Evolutionary conservation across 2,888 invertebrate species (phyloP).

Genomic region (Corythucha ciliata): DNA sequence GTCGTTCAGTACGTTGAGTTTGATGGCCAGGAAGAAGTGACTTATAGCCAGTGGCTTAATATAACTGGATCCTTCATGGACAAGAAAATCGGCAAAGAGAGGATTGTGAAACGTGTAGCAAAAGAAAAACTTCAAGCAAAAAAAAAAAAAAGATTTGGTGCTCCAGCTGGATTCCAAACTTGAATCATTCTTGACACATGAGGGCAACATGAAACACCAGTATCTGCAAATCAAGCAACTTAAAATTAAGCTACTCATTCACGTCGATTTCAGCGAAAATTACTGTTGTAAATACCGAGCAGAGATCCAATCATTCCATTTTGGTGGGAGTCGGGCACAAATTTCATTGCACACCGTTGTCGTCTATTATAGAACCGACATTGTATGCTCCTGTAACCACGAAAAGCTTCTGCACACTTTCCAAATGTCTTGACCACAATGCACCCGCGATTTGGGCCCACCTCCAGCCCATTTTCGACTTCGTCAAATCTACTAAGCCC

Average conservation of each 20-base stretch:
- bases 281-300: slow-evolving; percentile 28
- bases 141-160: too few species aligned
- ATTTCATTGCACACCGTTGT: slow-evolving; percentile 23
- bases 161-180: too few species aligned
- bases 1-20: too few species aligned
- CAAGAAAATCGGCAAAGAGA: not conserved
- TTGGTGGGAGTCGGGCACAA: slow-evolving; percentile 31
- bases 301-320: slow-evolving; percentile 33
- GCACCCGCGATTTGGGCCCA: slow-evolving; percentile 8
- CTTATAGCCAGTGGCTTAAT: not conserved
- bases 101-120: not conserved
- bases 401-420: slow-evolving; percentile 9
- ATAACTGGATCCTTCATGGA: not conserved
- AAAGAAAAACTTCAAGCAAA: too few species aligned
- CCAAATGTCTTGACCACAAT: slow-evolving; percentile 1
- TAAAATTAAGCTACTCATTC: slow-evolving; percentile 27
- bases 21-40: too few species aligned
- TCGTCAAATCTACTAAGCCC: too few species aligned
- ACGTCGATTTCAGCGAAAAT: slow-evolving; percentile 33
- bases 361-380: not conserved
- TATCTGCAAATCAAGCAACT: slow-evolving; percentile 20
- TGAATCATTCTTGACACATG: too few species aligned
- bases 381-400: not conserved
- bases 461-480: too few species aligned
- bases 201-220: not conserved